A percentile compares a stretch with the other conserved stretches of the same genome.
Conservation (phyloP, 1,140 invertebrate genomes). For the Eufriesea mexicana region DNA sequence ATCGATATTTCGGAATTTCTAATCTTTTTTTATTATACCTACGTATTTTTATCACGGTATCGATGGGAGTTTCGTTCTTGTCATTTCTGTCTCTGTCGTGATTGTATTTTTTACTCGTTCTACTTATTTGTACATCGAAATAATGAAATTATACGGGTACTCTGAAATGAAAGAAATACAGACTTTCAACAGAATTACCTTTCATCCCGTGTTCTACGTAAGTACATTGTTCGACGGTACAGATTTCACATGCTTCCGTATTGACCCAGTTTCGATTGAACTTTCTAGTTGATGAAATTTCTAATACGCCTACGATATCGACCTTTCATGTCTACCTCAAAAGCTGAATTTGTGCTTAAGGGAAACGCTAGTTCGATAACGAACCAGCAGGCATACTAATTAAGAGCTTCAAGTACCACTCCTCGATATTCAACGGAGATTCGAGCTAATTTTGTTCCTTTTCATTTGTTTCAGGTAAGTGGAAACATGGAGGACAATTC, state of each 20-base stretch:
- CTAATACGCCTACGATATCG: conserved; percentile 4
- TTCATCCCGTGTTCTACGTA: not conserved
- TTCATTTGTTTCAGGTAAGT: conserved; percentile 8
- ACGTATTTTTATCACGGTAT: too few species aligned
- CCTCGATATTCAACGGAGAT: not conserved
- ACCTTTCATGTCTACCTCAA: not conserved
- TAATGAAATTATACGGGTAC: too few species aligned
- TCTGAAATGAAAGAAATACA: not conserved
- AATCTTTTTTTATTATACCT: too few species aligned
- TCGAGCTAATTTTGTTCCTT: not conserved
- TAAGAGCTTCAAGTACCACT: not conserved
- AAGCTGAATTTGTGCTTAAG: not conserved
- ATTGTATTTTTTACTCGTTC: too few species aligned
- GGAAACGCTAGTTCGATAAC: not conserved
- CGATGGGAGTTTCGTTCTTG: too few species aligned
- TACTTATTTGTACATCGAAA: too few species aligned
- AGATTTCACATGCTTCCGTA: conserved; percentile 5
- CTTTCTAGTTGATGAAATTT: conserved; percentile 23
- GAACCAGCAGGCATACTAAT: not conserved
- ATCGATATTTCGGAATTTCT: too few species aligned
- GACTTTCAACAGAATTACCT: conserved; percentile 19
- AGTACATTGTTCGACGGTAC: not conserved
- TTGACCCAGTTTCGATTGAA: conserved; percentile 20
- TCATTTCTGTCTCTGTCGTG: too few species aligned
- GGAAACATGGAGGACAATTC: not conserved